A percentile compares a stretch with the other conserved stretches of the same genome.
These are phyloP conservation scores for Dendropsophus ebraccatus DNA, from an alignment of 2,113 vertebrate species.

Conservation along the genomic window DNA sequence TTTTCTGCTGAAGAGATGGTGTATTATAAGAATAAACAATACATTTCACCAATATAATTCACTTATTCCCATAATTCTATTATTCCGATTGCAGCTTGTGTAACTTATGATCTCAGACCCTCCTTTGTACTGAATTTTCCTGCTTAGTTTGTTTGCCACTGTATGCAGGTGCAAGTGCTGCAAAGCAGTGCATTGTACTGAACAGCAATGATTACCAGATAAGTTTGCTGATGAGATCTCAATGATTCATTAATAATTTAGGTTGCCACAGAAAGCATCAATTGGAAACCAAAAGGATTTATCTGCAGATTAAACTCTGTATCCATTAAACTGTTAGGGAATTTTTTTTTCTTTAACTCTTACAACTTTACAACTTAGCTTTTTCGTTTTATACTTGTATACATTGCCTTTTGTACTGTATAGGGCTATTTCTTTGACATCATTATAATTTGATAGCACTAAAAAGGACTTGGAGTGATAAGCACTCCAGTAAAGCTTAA, in stretches of 20 bases:
- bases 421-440: not conserved
- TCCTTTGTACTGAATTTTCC: not conserved
- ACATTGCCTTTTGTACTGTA: not conserved
- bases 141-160: not conserved
- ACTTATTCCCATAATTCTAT: not conserved
- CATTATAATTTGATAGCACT: constrained; percentile 1
- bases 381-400: not conserved
- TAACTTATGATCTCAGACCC: not conserved
- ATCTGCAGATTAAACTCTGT: constrained; percentile 46
- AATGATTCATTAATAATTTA: constrained; percentile 54
- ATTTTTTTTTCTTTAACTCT: constrained; percentile 13
- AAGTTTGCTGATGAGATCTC: constrained; percentile 53
- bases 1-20: not conserved
- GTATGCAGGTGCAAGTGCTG: not conserved
- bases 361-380: not conserved
- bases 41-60: not conserved
- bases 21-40: not conserved
- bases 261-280: constrained; percentile 51
- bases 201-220: constrained; percentile 50
- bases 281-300: constrained; percentile 24
- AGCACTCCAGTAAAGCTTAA: constrained; percentile 16
- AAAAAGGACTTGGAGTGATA: not conserved
- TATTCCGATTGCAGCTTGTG: not conserved
- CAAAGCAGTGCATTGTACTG: not conserved
- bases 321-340: constrained; percentile 43